phyloP scores from a whole-genome alignment of 2,797 vertebrate species.

The Schizopygopsis pylzovi region DNA sequence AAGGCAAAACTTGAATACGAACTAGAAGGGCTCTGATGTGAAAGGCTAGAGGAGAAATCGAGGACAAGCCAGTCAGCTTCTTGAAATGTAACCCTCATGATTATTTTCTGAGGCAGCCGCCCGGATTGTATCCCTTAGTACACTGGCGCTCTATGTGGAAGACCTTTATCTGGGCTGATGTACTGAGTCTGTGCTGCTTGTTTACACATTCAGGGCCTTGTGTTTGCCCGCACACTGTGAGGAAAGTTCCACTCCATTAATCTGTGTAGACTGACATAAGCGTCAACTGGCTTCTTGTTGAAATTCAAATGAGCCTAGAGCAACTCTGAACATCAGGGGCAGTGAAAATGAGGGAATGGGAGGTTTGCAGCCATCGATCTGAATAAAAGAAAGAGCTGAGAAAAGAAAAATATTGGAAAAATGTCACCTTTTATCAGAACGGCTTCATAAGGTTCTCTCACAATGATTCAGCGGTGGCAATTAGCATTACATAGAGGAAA shows the following conservation, averaged over 20 bases:
- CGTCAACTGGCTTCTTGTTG: conserved; percentile 45
- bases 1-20: conserved; percentile 20
- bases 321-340: conserved; percentile 27
- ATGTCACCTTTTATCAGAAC: conserved; percentile 1
- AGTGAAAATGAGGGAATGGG: conserved; percentile 12
- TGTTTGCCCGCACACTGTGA: conserved; percentile 53
- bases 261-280: conserved; percentile 52
- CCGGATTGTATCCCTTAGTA: conserved; percentile 32
- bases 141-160: conserved; percentile 35
- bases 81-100: conserved; percentile 43
- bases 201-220: conserved; percentile 47
- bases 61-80: conserved; percentile 39
- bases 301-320: conserved; percentile 53
- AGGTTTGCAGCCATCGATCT: conserved; percentile 29
- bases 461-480: neutral
- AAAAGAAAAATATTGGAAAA: neutral
- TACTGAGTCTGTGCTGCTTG: conserved; percentile 42
- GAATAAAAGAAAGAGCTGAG: conserved; percentile 7
- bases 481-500: neutral
- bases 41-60: conserved; percentile 42
- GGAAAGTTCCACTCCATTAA: conserved; percentile 54
- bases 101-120: conserved; percentile 46
- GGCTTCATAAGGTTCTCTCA: neutral
- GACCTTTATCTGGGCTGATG: conserved; percentile 48
- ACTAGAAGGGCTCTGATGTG: conserved; percentile 28